Evolutionary conservation across 2,888 invertebrate species (phyloP).

Genomic region (Mimas tiliae): DNA sequence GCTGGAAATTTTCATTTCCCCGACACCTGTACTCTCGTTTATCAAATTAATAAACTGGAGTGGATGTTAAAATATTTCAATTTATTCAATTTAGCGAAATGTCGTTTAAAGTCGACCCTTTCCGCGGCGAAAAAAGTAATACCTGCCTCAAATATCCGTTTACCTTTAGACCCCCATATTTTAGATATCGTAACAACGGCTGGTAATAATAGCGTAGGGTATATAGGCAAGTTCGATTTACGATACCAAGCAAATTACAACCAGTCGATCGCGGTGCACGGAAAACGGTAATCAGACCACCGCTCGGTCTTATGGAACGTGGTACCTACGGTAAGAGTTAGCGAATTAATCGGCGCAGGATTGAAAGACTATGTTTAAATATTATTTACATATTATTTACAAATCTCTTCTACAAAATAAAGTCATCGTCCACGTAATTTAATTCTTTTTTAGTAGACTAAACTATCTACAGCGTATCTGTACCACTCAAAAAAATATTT

Average conservation of each 20-base stretch:
- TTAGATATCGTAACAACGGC: slow-evolving; percentile 3
- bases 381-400: too few relatives aligned
- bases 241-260: slow-evolving; percentile 69
- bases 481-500: too few relatives aligned
- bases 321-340: slow-evolving; percentile 33
- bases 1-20: too few relatives aligned
- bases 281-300: slow-evolving; percentile 68
- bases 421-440: too few relatives aligned
- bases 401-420: too few relatives aligned
- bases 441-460: too few relatives aligned
- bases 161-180: slow-evolving; percentile 17
- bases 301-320: not conserved
- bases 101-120: slow-evolving; percentile 28
- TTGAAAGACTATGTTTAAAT: too few relatives aligned
- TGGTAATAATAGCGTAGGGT: slow-evolving; percentile 44
- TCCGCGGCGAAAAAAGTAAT: slow-evolving; percentile 23
- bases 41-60: slow-evolving; percentile 26
- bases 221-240: slow-evolving; percentile 57
- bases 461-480: too few relatives aligned
- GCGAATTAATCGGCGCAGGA: not conserved
- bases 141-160: slow-evolving; percentile 3
- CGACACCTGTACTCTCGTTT: too few relatives aligned
- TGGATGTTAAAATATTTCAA: slow-evolving; percentile 10
- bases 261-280: slow-evolving; percentile 64
- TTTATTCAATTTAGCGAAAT: slow-evolving; percentile 27